Percentiles rank a stretch among this genome's conserved stretches.
Evolutionary conservation across 2,113 vertebrate species (phyloP).

Genomic region (Sander vitreus): DNA sequence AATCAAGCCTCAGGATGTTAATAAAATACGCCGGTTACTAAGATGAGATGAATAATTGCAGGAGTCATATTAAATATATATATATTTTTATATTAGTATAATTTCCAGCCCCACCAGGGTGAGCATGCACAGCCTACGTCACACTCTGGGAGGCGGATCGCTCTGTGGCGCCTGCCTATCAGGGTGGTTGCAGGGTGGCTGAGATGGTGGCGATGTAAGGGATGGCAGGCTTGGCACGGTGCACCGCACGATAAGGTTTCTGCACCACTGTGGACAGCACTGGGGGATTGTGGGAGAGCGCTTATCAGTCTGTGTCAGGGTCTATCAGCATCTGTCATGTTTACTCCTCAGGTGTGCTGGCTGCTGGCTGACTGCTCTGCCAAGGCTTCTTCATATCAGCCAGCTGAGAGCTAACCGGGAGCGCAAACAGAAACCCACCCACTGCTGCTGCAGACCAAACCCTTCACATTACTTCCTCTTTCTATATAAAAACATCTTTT

Average conservation of each 20-base stretch:
- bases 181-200: not conserved
- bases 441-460: constrained; percentile 33
- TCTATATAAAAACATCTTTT: constrained; percentile 22
- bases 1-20: constrained; percentile 67
- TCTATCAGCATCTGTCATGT: constrained; percentile 78
- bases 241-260: constrained; percentile 65
- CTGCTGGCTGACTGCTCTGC: constrained; percentile 70
- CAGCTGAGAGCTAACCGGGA: constrained; percentile 62
- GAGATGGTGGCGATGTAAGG: constrained; percentile 20
- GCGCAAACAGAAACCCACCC: constrained; percentile 64
- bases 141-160: not conserved
- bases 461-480: constrained; percentile 8
- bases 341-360: constrained; percentile 77
- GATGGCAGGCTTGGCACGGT: constrained; percentile 36
- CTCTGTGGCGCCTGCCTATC: not conserved
- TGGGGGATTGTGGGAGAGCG: constrained; percentile 58
- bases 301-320: constrained; percentile 76
- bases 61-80: no score
- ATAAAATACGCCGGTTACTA: constrained; percentile 58
- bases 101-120: constrained; percentile 47
- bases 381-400: constrained; percentile 70
- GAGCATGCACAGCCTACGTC: not conserved
- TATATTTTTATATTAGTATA: no score
- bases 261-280: constrained; percentile 65
- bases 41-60: constrained; percentile 62